Conservation (phyloP, 1,140 invertebrate species). For the Nixonia krombeini region DNA sequence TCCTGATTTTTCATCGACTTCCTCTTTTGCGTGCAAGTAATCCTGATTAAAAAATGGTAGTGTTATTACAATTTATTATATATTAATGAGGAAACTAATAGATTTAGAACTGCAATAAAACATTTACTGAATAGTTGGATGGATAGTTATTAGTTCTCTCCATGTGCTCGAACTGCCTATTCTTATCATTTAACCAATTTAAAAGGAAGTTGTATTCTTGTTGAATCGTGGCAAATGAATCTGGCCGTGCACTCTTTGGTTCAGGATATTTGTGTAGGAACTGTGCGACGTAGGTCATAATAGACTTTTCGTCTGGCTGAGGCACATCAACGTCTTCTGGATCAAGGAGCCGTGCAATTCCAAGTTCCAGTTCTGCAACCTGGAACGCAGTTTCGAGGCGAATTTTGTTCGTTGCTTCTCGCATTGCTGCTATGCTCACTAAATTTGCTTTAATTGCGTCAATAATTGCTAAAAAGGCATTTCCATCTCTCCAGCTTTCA, state of each 20-base stretch:
- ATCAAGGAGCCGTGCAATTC: slow-evolving; percentile 93
- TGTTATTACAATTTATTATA: slow-evolving; percentile 47
- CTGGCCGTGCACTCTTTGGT: slow-evolving; percentile 78
- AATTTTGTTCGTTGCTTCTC: slow-evolving; percentile 82
- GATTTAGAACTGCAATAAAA: not conserved
- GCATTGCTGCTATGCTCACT: slow-evolving; percentile 87
- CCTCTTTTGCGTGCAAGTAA: slow-evolving; percentile 79
- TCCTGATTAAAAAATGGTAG: too few species aligned
- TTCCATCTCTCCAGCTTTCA: slow-evolving; percentile 96
- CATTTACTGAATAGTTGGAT: slow-evolving; percentile 68
- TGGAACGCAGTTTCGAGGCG: slow-evolving; percentile 94
- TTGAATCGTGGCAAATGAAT: slow-evolving; percentile 82
- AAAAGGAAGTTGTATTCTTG: slow-evolving; percentile 85
- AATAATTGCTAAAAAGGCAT: slow-evolving; percentile 96
- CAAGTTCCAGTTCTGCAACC: slow-evolving; percentile 92
- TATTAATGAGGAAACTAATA: not conserved
- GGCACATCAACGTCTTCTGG: slow-evolving; percentile 98
- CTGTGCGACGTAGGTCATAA: slow-evolving; percentile 99
- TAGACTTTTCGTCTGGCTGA: slow-evolving; percentile 97
- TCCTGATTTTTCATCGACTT: slow-evolving; percentile 78
- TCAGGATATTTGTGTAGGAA: slow-evolving; percentile 97
- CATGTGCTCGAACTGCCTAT: slow-evolving; percentile 78
- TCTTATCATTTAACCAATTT: slow-evolving; percentile 86
- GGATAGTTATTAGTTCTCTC: slow-evolving; percentile 69
- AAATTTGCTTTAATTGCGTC: slow-evolving; percentile 95